Base-by-base conservation (phyloP, 1,140 invertebrate genomes). In the Pogonognathellus flavescens region DNA sequence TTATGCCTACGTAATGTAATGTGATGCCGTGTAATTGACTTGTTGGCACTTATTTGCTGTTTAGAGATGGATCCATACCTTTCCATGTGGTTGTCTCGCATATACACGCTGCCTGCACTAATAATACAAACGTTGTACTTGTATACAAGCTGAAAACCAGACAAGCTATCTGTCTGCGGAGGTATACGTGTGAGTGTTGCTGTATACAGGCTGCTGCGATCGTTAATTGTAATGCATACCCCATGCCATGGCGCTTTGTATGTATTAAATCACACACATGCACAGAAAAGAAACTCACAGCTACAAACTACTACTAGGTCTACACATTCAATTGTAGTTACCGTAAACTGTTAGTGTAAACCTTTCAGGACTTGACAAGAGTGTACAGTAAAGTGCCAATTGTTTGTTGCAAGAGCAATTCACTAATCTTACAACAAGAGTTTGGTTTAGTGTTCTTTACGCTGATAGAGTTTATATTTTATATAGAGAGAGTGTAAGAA, bases 31-130 rank as follows among this genome's bases (percentile, higher is more conserved):
- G 70, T 50, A 76, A 76, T 76, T 76, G 25, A 76, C 70, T 76
- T 76, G 70, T 76, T 76, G 70, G 70, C 70, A 76, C 70, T 57
- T 76, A 76, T 76, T 76, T 31, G 31, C 70, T 41, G 25, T 76
- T 41, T 76, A 50, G 31, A 76, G 70, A 70, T 22, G 41, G 66
- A 76, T 41, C 31, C 70, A 76, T 18, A 31, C 8, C 25, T 50
- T n/a, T 18, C n/a, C 14, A 76, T 41, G 20, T 66, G 25, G 1
- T 55, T 55, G 53, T 55, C 62, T 66, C 62, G 20, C 62, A 66
- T 66, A 20, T 66, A 20, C 25, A 66, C 22, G 25, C n/a, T 66
- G 25, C 62, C 14, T 1, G 59, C 5, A 60, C n/a, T 20, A 25
- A 66, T 20, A 66, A 25, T 66, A 66, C 62, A 22, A 25, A 66